Base-by-base conservation (phyloP, 2,113 vertebrate species). In the Hydrochoerus hydrochaeris region DNA sequence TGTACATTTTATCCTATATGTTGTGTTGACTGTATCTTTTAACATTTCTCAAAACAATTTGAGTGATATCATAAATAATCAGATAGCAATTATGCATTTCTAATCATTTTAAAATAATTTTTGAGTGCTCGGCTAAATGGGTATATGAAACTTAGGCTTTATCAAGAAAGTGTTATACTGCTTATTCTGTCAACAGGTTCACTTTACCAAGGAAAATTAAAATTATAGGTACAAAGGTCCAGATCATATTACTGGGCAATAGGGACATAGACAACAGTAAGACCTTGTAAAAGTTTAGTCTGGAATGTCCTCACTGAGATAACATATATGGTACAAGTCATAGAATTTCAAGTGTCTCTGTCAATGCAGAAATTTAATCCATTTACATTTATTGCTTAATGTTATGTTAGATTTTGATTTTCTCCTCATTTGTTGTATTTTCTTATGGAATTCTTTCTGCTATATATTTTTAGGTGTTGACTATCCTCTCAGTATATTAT, bases 351-450 rank as follows among this genome's bases (percentile, higher is more conserved):
- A 63, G n/a, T 82, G 38, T 46, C 84, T 10, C 16, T 52, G 58
- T 88, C 67, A 77, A 83, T 67, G 49, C 84, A 35, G 38, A 80
- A 78, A 84, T 78, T 62, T 77, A 62, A 91, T 38, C 20, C 28
- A 88, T 85, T 92, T 80, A 94, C 19, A 71, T 85, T 91, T 88
- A 88, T 77, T 78, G 3, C 62, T 26, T 88, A 41, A 78, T 5
- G 5, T 7, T 63, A 84, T 75, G 3, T 54, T 54, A 85, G 12
- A 38, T 86, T 93, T 63, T 38, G 4, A 17, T 65, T 90, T 3
- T 81, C 52, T 85, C 20, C 12, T 57, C 24, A 62, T 71, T 91
- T 73, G 38, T 65, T 81, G 60, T 60, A 19, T 2, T 81, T 91
- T 82, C 73, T 67, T 86, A 46, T 57, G 24, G 52, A 85, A 52